phyloP scores from a whole-genome alignment of 2,888 invertebrate species.

The Calameuta pallipes region DNA sequence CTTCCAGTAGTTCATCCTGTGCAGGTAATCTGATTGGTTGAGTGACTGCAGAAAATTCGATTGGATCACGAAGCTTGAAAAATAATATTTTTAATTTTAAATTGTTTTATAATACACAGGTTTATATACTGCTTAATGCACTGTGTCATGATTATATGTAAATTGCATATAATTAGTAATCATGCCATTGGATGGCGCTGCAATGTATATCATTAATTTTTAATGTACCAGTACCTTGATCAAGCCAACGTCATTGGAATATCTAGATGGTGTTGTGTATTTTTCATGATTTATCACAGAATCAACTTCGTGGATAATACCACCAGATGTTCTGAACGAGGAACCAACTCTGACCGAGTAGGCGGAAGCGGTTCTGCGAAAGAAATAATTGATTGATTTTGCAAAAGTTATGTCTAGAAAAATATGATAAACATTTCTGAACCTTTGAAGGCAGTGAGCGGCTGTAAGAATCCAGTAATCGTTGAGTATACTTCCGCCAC shows the following conservation, averaged over 20 bases:
- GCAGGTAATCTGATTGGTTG: slow-evolving; percentile 14
- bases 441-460: slow-evolving; percentile 13
- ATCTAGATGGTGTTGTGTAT: not conserved
- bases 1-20: not conserved
- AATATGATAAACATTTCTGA: not conserved
- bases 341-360: slow-evolving; percentile 12
- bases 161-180: not conserved
- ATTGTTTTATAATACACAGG: not conserved
- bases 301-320: slow-evolving; percentile 2
- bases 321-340: slow-evolving; percentile 1
- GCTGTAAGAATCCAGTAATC: slow-evolving; percentile 15
- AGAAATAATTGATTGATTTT: not conserved
- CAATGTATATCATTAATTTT: not conserved
- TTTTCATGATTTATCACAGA: not conserved
- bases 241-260: slow-evolving; percentile 10
- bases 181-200: not conserved
- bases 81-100: not conserved
- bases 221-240: not conserved
- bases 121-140: not conserved
- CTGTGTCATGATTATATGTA: not conserved
- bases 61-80: slow-evolving; percentile 8
- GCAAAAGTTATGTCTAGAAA: not conserved
- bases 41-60: slow-evolving; percentile 5
- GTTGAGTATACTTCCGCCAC: slow-evolving; percentile 12
- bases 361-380: not conserved